Evolutionary conservation across 1,140 invertebrate genomes (phyloP), one percentile per base, ranked within the genome.

Genomic region (Gryon sp.): DNA sequence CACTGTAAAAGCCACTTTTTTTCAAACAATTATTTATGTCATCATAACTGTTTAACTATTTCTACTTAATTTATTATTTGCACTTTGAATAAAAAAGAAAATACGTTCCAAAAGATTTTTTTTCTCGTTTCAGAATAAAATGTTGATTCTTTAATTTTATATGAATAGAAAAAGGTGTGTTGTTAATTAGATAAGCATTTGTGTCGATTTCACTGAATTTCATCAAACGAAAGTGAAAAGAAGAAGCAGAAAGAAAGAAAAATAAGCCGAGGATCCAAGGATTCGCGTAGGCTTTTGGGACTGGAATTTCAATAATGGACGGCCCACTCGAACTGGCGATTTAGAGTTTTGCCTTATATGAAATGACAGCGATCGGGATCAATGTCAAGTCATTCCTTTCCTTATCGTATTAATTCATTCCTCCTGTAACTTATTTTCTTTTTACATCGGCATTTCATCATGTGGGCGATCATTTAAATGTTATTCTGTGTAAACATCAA

Each of bases 381-480:
- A 80, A 78, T 80, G 78, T 80, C 78, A 76, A 70, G 50, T 73
- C 30, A 15, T 24, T 63, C 50, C 57, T 63, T 68, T 69, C 68
- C 57, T 72, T 60, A 55, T 55, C 30, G 34, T 62, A 66, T 78
- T 50, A n/a, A 75, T 45, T 70, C 32, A 59, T 72, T 62, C 41
- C 41, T 50, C 20, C 20, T 38, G 48, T 30, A 60, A 70, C 40
- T 50, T 55, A 63, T 50, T 52, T 53, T 70, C 28, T 46, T 59
- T n/a, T 69, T 50, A 34, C 45, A 59, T 50, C 48, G 53, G 30
- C 8, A 59, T 69, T 69, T 59, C 34, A 12, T 20, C 8, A 11
- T 4, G 65, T 69, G 43, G 52, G 52, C 32, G 63, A 53, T 32
- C n/a, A 41, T 50, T 52, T 32, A 20, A 60, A 46, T 34, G 40